Conservation (phyloP, 2,113 vertebrate species). For the Stictonetta naevosa region DNA sequence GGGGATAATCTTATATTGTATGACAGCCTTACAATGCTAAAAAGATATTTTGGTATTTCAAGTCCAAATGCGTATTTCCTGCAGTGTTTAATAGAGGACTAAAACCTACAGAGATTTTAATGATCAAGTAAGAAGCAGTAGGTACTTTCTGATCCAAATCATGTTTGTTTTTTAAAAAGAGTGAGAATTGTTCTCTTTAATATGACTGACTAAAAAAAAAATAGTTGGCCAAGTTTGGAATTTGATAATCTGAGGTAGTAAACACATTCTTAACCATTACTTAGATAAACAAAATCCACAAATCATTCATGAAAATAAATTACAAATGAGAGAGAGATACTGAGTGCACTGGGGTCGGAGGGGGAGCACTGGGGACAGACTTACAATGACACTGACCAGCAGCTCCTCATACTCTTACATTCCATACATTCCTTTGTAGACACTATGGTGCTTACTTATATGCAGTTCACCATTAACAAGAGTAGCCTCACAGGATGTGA, state of each 20-base stretch:
- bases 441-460: accelerated
- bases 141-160: not conserved
- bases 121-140: not conserved
- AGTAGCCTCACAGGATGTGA: not conserved
- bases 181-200: not conserved
- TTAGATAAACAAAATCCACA: not conserved
- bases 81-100: not conserved
- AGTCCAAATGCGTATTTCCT: not conserved
- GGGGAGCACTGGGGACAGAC: not conserved
- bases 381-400: not conserved
- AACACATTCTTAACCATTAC: not conserved
- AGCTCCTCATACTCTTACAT: not conserved
- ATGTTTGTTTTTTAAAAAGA: not conserved
- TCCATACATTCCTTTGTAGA: not conserved
- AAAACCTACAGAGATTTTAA: not conserved
- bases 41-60: not conserved
- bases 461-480: not conserved
- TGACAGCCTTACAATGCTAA: not conserved
- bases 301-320: not conserved
- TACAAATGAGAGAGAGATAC: not conserved
- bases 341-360: accelerated
- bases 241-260: not conserved
- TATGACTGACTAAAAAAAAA: not conserved
- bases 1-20: not conserved
- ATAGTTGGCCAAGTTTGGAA: not conserved